These are phyloP conservation scores for Mesopsocus fuscifrons DNA, from an alignment of 2,888 invertebrate genomes.

Conservation along the genomic window DNA sequence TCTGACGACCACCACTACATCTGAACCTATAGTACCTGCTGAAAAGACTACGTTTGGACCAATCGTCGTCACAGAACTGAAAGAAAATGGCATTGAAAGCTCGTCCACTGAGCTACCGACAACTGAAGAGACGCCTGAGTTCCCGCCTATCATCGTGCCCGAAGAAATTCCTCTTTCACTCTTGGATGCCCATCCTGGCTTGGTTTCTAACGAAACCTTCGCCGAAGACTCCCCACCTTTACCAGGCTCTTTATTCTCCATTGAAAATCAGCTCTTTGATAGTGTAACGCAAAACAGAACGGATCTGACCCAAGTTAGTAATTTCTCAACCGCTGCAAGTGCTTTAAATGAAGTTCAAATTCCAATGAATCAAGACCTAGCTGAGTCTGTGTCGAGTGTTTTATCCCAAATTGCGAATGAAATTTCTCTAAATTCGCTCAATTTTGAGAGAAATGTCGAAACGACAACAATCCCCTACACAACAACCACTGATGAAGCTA, in stretches of 20 bases:
- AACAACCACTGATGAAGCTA: not conserved
- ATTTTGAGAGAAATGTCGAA: not conserved
- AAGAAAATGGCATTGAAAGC: constrained; percentile 1
- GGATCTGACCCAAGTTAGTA: not conserved
- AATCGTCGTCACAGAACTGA: no score
- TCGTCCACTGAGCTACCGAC: not conserved
- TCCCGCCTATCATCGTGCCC: not conserved
- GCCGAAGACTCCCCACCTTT: not conserved
- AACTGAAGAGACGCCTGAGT: not conserved
- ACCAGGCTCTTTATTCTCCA: not conserved
- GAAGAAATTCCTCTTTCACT: not conserved
- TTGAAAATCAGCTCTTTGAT: not conserved
- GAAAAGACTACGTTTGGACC: no score
- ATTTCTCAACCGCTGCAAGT: not conserved
- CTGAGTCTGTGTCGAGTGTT: constrained; percentile 17
- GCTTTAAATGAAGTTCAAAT: constrained; percentile 2
- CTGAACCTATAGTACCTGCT: no score
- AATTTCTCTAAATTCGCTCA: not conserved
- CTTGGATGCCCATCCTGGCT: constrained; percentile 2
- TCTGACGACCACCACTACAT: constrained; percentile 1
- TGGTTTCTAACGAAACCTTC: not conserved
- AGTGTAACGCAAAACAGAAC: not conserved
- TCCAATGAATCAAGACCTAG: constrained; percentile 16
- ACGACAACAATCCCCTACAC: not conserved
- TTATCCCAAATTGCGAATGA: constrained; percentile 17